A percentile compares a stretch with the other conserved stretches of the same genome.
These are phyloP conservation scores for Muscicapa striata DNA, from an alignment of 2,797 vertebrate genomes.

Conservation along the genomic window DNA sequence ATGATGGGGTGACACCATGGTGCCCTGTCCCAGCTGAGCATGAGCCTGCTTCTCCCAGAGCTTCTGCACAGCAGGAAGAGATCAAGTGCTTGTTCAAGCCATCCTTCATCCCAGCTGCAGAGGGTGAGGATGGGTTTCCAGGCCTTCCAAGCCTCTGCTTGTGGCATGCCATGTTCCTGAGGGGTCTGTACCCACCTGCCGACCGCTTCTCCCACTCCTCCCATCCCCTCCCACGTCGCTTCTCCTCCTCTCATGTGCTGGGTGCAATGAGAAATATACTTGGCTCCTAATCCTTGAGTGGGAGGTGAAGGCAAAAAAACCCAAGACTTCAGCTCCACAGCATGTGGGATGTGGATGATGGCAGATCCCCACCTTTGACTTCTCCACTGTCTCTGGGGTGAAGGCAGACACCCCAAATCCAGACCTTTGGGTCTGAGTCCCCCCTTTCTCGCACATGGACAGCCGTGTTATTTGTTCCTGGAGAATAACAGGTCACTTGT, in stretches of 20 bases:
- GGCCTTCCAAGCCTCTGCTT: not conserved
- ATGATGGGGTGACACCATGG: rapidly evolving
- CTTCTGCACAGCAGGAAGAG: not conserved
- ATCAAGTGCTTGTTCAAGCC: not conserved
- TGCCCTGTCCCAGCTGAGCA: not conserved
- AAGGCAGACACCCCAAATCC: not conserved
- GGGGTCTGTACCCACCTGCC: not conserved
- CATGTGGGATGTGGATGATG: not conserved
- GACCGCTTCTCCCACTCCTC: not conserved
- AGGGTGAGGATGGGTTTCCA: not conserved
- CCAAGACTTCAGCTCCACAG: constrained; percentile 10
- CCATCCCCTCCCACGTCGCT: not conserved
- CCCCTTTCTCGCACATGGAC: not conserved
- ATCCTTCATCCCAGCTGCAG: rapidly evolving
- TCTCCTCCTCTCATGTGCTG: not conserved
- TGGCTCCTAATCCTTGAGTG: constrained; percentile 48
- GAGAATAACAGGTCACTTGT: not conserved
- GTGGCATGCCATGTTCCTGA: rapidly evolving
- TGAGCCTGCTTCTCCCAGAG: not conserved
- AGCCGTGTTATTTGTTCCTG: not conserved
- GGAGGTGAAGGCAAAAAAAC: constrained; percentile 56
- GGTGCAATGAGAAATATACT: constrained; percentile 54
- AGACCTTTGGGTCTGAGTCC: not conserved
- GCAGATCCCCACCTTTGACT: constrained; percentile 55
- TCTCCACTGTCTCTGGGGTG: not conserved